Evolutionary conservation across 2,797 vertebrate genomes (phyloP), one percentile per base, ranked within the genome.

Genomic region (Miichthys miiuy): DNA sequence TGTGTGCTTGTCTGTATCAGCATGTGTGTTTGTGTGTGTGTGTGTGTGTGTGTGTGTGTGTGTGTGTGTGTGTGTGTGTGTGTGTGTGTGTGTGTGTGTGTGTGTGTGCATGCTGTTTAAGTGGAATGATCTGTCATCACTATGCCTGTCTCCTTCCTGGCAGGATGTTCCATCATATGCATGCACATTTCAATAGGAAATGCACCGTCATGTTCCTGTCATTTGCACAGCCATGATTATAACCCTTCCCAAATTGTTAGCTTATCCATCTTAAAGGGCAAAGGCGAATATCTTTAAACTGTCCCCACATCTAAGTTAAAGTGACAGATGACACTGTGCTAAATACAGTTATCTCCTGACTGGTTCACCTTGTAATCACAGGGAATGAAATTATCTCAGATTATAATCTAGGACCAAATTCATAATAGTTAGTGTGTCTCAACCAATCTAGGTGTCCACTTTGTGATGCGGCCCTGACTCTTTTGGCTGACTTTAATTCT

Each of bases 121-220:
- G 68, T 78, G 75, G 50, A 83, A 87, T 81, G 68, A 88, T 84
- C 71, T 77, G 68, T 88, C 78, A 88, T 88, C 71, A 67, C 75
- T 52, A 18, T 79, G 47, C 54, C 61, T 64, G 65, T 84, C 79
- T 75, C 44, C 62, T 61, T 78, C 61, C 65, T n/a, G 20, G 58
- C 77, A 82, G 57, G 63, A 79, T 47, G 57, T 68, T 84, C 65
- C 41, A 85, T 87, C 82, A 79, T 57, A 77, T 16, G 42, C 55
- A 23, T 62, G 76, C 18, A 8, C 55, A 67, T 77, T 73, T 73
- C 38, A 56, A 51, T 30, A 23, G 34, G 80, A 89, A 84, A 68
- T 81, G 80, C 79, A 57, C 30, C n/a, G 25, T 82, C 76, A 79
- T 81, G 60, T 71, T 73, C 72, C 50, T 64, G 62, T 75, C 74